phyloP scores from a whole-genome alignment of 2,888 invertebrate genomes.

The Ennomos erosarius region DNA sequence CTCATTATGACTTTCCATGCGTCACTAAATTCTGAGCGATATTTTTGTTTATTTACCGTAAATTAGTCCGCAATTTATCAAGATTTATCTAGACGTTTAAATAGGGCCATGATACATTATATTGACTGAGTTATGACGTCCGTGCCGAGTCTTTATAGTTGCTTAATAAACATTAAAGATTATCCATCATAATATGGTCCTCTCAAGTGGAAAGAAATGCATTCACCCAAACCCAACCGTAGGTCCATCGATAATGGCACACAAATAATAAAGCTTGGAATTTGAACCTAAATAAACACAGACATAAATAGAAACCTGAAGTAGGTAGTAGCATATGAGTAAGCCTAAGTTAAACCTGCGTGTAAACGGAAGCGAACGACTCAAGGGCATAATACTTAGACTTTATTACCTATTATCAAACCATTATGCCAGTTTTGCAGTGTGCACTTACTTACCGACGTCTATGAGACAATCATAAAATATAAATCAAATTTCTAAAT shows the following conservation, averaged over 20 bases:
- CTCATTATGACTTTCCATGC: constrained; percentile 53
- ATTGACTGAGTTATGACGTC: constrained; percentile 48
- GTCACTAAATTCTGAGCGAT: constrained; percentile 55
- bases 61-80: constrained; percentile 73
- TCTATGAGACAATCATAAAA: too few relatives aligned
- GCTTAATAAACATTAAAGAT: too few relatives aligned
- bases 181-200: too few relatives aligned
- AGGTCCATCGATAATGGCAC: not conserved
- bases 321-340: not conserved
- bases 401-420: constrained; percentile 1
- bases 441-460: too few relatives aligned
- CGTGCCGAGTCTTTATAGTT: constrained; percentile 49
- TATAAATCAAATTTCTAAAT: too few relatives aligned
- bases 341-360: constrained; percentile 27
- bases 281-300: too few relatives aligned
- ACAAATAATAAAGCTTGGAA: not conserved
- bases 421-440: too few relatives aligned
- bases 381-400: constrained; percentile 47
- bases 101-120: constrained; percentile 48
- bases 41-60: constrained; percentile 63
- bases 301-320: not conserved
- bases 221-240: too few relatives aligned
- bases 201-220: too few relatives aligned
- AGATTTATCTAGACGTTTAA: constrained; percentile 70
- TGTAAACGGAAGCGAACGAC: constrained; percentile 51